Conservation (phyloP, 2,888 invertebrate genomes). For the Chloroclystis v-ata region DNA sequence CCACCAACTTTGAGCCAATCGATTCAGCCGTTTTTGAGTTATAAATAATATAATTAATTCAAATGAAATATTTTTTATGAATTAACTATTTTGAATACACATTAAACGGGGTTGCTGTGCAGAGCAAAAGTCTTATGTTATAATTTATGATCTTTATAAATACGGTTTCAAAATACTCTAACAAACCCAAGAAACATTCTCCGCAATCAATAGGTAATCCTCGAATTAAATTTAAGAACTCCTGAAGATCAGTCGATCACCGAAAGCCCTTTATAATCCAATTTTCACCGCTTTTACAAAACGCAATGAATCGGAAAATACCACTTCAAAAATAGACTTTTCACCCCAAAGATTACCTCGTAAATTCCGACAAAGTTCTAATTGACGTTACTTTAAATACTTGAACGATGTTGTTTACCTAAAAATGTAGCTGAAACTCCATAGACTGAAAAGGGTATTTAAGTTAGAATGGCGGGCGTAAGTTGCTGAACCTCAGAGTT, state of each 20-base stretch:
- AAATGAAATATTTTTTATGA: too few relatives aligned
- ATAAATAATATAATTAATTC: too few relatives aligned
- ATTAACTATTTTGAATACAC: too few relatives aligned
- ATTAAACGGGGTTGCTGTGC: too few relatives aligned
- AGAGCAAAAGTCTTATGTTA: too few relatives aligned
- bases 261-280: slow-evolving; percentile 4
- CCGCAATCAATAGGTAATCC: too few relatives aligned
- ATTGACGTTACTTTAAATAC: slow-evolving; percentile 30
- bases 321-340: slow-evolving; percentile 21
- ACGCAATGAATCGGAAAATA: slow-evolving; percentile 16
- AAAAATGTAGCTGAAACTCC: slow-evolving; percentile 25
- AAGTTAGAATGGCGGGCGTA: not conserved
- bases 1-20: too few relatives aligned
- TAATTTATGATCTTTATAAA: too few relatives aligned
- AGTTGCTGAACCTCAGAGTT: not conserved
- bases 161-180: too few relatives aligned
- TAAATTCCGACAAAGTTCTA: slow-evolving; percentile 27
- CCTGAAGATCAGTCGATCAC: slow-evolving; percentile 1
- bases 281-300: slow-evolving; percentile 7
- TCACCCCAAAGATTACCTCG: slow-evolving; percentile 20
- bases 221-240: not conserved
- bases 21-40: too few relatives aligned
- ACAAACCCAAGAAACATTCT: too few relatives aligned
- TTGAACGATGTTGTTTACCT: slow-evolving; percentile 29
- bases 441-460: slow-evolving; percentile 1